Evolutionary conservation across 1,140 invertebrate species (phyloP), one percentile per base, ranked within the genome.

Genomic region (Hylaeus anthracinus): DNA sequence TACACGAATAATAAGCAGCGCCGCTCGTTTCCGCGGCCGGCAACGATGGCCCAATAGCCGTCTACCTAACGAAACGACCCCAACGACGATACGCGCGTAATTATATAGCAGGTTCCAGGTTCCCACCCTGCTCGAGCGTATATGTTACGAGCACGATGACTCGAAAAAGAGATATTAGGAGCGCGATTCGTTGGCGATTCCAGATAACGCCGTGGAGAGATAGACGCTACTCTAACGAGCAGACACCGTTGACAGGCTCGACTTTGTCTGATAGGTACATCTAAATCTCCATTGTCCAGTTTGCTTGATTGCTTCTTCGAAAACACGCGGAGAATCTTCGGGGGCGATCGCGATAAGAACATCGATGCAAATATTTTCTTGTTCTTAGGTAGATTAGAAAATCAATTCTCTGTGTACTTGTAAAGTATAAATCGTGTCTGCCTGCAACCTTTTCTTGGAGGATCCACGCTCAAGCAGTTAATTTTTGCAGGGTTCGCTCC

Each of bases 1-100:
- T 83, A 79, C 65, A 73, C 10, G 55, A 73, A 83, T 76, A 86
- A 80, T 72, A 83, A 86, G 58, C 66, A 56, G 37, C 53, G 14
- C 55, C 39, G 61, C 39, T 76, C 45, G 43, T 81, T 85, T 81
- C 70, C 63, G 73, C 39, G 51, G 66, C 51, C 43, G 10, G 39
- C 41, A 61, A 82, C 55, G 41, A 26, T 67, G 43, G 43, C 37
- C 55, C 65, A 82, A 82, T 86, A 70, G 51, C 67, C 71, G 71
- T 56, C 43, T 58, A 79, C 51, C 66, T 64, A 64, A 76, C 66
- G 63, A 72, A 86, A 86, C 72, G 75, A 83, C 66, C 67, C 75
- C 55, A 39, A 10, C 39, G 63, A 82, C 65, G 43, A 79, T 82
- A 82, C 53, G 4, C 60, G 51, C 43, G 51, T 86, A 86, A 86